These are phyloP conservation scores for Habroteleia sp. DNA, from an alignment of 2,888 invertebrate species.

Conservation along the genomic window DNA sequence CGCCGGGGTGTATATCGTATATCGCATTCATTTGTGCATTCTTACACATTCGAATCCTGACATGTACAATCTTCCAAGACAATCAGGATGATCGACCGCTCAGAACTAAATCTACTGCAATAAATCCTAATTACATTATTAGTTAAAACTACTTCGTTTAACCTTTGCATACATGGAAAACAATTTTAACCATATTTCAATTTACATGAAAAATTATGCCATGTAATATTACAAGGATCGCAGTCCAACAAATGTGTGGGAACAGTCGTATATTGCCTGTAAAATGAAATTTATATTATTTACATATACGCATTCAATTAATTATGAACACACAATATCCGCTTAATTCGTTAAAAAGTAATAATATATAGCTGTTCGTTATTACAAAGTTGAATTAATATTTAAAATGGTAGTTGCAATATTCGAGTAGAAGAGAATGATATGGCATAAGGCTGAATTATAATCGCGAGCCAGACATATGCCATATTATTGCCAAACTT, in stretches of 20 bases:
- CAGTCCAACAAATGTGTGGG: not conserved
- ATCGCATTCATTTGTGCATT: conserved; percentile 41
- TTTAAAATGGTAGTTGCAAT: no score
- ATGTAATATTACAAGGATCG: not conserved
- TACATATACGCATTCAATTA: no score
- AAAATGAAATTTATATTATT: no score
- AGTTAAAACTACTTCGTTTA: conserved; percentile 45
- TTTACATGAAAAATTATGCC: not conserved
- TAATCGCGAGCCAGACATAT: no score
- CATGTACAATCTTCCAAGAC: conserved; percentile 27
- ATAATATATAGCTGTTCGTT: no score
- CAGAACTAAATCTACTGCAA: conserved; percentile 47
- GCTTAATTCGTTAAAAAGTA: no score
- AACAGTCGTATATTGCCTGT: no score
- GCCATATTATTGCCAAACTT: no score
- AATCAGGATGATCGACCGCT: conserved; percentile 53
- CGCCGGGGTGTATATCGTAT: conserved; percentile 16
- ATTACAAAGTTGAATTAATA: no score
- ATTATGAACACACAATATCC: no score
- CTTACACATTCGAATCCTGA: conserved; percentile 19
- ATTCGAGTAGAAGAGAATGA: no score
- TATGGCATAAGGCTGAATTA: no score
- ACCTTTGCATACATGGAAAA: conserved; percentile 22
- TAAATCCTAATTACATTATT: conserved; percentile 54
- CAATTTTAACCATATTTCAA: conserved; percentile 30